These are phyloP conservation scores for Stenodera caucasica DNA, from an alignment of 2,888 invertebrate species.

Conservation along the genomic window DNA sequence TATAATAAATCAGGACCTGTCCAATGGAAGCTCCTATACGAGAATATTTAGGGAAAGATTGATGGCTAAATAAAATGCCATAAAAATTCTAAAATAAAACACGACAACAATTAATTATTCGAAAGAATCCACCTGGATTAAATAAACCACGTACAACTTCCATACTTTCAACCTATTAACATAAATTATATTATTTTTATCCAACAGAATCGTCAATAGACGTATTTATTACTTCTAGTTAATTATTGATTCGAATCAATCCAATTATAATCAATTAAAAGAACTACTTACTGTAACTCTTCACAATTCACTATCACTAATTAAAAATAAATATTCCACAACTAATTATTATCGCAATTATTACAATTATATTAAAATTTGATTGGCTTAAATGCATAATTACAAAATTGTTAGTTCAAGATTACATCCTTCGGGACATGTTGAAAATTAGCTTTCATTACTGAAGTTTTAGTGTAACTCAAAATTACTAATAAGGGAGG, in stretches of 20 bases:
- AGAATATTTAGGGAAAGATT: too few relatives aligned
- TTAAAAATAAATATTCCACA: not conserved
- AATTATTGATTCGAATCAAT: not conserved
- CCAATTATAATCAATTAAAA: not conserved
- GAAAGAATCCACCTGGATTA: too few relatives aligned
- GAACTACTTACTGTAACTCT: not conserved
- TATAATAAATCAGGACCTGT: not conserved
- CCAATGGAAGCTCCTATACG: too few relatives aligned
- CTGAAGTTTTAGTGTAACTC: not conserved
- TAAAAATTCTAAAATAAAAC: too few relatives aligned
- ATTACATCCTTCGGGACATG: not conserved
- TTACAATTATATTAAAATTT: not conserved
- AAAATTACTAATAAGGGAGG: too few relatives aligned
- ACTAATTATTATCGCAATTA: not conserved
- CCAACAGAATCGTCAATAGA: too few relatives aligned
- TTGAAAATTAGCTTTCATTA: not conserved
- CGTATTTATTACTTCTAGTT: too few relatives aligned
- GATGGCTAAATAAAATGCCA: too few relatives aligned
- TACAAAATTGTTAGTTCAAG: not conserved
- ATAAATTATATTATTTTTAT: too few relatives aligned
- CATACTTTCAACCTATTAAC: too few relatives aligned
- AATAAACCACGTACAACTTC: too few relatives aligned
- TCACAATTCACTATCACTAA: not conserved
- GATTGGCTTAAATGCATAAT: not conserved
- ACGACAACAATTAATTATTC: too few relatives aligned